A percentile compares a stretch with the other conserved stretches of the same genome.
Conservation (phyloP, 2,888 invertebrate species). For the Sicus ferrugineus region DNA sequence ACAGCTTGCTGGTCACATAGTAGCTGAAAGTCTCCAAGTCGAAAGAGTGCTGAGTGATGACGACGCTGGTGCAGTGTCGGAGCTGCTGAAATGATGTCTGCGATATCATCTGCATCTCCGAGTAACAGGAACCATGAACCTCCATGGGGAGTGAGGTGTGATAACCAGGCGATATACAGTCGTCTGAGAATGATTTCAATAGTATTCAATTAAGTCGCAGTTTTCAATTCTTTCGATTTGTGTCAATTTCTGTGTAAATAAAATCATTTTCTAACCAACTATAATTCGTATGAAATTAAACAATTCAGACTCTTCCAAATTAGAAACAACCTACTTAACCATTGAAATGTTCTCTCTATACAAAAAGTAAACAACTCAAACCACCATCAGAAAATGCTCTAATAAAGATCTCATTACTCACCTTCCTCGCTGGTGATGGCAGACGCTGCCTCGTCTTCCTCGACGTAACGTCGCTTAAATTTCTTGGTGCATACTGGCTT, state of each 20-base stretch:
- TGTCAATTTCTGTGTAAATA: not conserved
- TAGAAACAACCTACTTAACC: too few species aligned
- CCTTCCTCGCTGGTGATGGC: conserved; percentile 65
- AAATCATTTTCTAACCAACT: too few species aligned
- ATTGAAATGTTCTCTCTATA: too few species aligned
- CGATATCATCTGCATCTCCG: conserved; percentile 65
- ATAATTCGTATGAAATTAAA: too few species aligned
- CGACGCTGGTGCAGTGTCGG: conserved; percentile 57
- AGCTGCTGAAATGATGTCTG: conserved; percentile 61
- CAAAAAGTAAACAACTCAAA: too few species aligned
- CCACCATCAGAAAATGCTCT: too few species aligned
- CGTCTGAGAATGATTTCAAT: conserved; percentile 51
- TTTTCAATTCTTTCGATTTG: too few species aligned
- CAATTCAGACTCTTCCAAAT: too few species aligned
- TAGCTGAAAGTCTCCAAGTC: conserved; percentile 64
- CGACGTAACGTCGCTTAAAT: conserved; percentile 61
- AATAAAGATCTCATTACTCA: conserved; percentile 42
- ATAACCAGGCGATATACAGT: conserved; percentile 65
- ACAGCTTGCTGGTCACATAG: conserved; percentile 63
- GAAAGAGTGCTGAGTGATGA: conserved; percentile 64
- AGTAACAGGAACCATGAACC: conserved; percentile 64
- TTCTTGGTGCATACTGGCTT: conserved; percentile 63
- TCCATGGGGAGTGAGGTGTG: conserved; percentile 64
- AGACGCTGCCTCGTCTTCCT: conserved; percentile 64
- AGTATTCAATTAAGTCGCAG: not conserved